Conservation (phyloP, 2,888 invertebrate species). For the Halocaridina rubra region DNA sequence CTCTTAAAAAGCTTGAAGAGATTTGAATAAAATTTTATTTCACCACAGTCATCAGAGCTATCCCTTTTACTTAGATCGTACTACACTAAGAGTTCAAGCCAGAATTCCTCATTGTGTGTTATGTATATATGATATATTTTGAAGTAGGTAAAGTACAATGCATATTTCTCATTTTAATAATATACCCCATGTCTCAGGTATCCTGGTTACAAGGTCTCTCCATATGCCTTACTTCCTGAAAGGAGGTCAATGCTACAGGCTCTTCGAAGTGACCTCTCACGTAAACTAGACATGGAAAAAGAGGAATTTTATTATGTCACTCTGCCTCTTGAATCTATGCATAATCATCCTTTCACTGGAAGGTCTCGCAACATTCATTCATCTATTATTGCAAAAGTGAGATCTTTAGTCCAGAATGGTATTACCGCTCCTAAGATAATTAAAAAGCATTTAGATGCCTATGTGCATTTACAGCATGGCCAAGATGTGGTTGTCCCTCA, state of each 20-base stretch:
- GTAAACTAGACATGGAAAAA: not conserved
- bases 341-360: constrained; percentile 40
- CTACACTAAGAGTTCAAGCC: too few relatives aligned
- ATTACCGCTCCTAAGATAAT: constrained; percentile 38
- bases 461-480: constrained; percentile 9
- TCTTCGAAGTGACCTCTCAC: constrained; percentile 16
- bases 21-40: too few relatives aligned
- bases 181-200: constrained; percentile 10
- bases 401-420: constrained; percentile 16
- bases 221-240: constrained; percentile 12
- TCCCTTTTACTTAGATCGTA: too few relatives aligned
- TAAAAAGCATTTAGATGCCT: constrained; percentile 22
- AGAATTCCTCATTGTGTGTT: too few relatives aligned
- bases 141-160: too few relatives aligned
- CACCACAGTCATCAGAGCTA: too few relatives aligned
- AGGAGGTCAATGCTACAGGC: constrained; percentile 34
- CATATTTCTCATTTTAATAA: too few relatives aligned
- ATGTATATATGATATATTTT: too few relatives aligned
- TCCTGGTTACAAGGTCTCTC: constrained; percentile 40
- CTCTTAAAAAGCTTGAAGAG: too few relatives aligned
- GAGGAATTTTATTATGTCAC: constrained; percentile 50
- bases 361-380: constrained; percentile 33
- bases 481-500: constrained; percentile 36
- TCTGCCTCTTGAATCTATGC: constrained; percentile 18
- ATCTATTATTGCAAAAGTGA: constrained; percentile 17